phyloP scores from a whole-genome alignment of 2,888 invertebrate species.

The Ypsolopha scabrella region DNA sequence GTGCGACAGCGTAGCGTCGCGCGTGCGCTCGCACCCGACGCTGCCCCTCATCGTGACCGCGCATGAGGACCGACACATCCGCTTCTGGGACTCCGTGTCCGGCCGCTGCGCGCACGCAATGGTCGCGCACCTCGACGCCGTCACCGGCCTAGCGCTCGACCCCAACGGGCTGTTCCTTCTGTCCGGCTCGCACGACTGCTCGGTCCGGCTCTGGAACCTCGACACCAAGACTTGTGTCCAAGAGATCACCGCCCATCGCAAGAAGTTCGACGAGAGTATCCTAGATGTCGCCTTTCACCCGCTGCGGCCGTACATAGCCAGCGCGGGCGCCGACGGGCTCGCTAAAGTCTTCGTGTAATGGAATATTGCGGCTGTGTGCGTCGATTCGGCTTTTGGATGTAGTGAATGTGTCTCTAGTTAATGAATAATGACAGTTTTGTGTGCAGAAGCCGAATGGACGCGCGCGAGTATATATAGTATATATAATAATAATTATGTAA shows the following conservation, averaged over 20 bases:
- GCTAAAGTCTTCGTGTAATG: constrained; percentile 96
- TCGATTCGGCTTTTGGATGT: background rate
- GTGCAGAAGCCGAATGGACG: background rate
- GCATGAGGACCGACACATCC: constrained; percentile 97
- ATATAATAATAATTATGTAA: constrained; percentile 13
- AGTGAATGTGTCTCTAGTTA: no score
- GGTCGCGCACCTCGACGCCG: constrained; percentile 99
- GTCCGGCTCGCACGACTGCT: constrained; percentile 98
- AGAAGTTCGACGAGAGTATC: constrained; percentile 99
- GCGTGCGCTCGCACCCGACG: constrained; percentile 96
- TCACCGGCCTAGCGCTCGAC: constrained; percentile 97
- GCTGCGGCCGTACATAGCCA: constrained; percentile 97
- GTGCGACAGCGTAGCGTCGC: constrained; percentile 78
- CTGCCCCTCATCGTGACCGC: constrained; percentile 96
- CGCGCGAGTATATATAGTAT: constrained; percentile 15
- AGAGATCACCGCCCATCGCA: constrained; percentile 99
- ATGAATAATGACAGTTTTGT: background rate
- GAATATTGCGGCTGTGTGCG: background rate
- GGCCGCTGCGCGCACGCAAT: constrained; percentile 97
- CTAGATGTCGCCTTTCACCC: constrained; percentile 99
- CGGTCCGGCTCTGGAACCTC: constrained; percentile 98
- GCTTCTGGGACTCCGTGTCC: constrained; percentile 97
- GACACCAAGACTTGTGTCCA: constrained; percentile 99
- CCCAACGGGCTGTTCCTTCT: constrained; percentile 98
- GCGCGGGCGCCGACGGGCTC: constrained; percentile 98